Conservation (phyloP, 2,888 invertebrate genomes). For the Biston stratarius region DNA sequence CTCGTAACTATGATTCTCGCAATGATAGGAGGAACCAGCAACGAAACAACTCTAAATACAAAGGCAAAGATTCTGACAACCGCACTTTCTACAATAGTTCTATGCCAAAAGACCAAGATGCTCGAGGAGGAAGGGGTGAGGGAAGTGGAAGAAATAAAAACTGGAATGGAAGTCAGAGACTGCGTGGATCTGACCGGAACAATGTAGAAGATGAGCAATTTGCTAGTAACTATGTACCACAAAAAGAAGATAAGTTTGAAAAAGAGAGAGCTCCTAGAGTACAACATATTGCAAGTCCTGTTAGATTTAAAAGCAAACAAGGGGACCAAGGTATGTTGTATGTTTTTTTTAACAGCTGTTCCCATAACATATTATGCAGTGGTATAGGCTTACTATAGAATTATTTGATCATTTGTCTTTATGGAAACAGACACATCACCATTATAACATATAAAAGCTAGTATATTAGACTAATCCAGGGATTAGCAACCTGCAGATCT, state of each 20-base stretch:
- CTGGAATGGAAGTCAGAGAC: slow-evolving; percentile 71
- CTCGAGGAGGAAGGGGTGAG: slow-evolving; percentile 63
- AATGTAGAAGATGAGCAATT: slow-evolving; percentile 76
- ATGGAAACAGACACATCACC: no score
- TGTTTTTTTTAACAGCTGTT: neutral
- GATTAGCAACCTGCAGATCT: no score
- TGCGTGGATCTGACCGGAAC: slow-evolving; percentile 65
- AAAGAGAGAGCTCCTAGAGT: slow-evolving; percentile 47
- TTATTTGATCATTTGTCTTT: no score
- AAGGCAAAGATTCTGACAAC: slow-evolving; percentile 70
- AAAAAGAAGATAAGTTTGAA: slow-evolving; percentile 57
- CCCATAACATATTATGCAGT: neutral
- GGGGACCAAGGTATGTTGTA: slow-evolving; percentile 54
- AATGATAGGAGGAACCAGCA: slow-evolving; percentile 65
- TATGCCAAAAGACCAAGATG: slow-evolving; percentile 71
- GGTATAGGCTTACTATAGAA: no score
- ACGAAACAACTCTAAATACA: slow-evolving; percentile 66
- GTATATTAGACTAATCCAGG: no score
- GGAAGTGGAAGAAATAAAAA: slow-evolving; percentile 51
- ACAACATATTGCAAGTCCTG: slow-evolving; percentile 64
- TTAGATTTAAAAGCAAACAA: slow-evolving; percentile 59
- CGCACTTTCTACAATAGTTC: slow-evolving; percentile 78
- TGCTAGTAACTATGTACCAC: slow-evolving; percentile 69
- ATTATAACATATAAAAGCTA: no score
- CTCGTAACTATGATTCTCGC: slow-evolving; percentile 42